Base-by-base conservation (phyloP, 1,140 invertebrate species). In the Drosophila pallidifrons region DNA sequence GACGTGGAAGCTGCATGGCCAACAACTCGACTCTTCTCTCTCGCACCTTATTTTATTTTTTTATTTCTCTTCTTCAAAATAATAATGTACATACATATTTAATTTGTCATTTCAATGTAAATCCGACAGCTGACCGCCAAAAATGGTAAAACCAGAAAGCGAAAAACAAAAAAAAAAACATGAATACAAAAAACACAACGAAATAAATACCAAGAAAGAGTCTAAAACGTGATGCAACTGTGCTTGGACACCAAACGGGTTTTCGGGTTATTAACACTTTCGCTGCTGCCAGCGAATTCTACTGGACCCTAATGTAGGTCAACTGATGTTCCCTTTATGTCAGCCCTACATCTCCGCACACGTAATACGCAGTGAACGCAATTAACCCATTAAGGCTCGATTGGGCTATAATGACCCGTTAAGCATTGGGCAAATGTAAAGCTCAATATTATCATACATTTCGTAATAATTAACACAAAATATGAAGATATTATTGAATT, bases 181-280 rank as follows among this genome's bases (percentile, higher is more conserved):
- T 5, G 41, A 6, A 25, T 11, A 13, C 7, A 7, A 35, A 30
- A 61, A 20, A 16, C 15, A 38, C 3, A 35, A 52, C 35, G 35
- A 38, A 57, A 51, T 43, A 54, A 66, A 66, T 75, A 65, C 70
- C 77, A 66, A 89, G 85, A 88, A 88, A 88, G 74, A 83, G 86
- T 89, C 85, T 89, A 79, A 88, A 89, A 69, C 52, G 73, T 89
- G 78, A 90, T 89, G 85, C 75, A 89, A 89, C 67, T 20, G 49
- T 30, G 49, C 25, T 64, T 57, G 47, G 54, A 54, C 55, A 64
- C 66, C 25, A 74, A 89, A 89, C 86, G 38, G 75, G 86, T 89
- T 89, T 89, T 28, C 54, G 63, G 81, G 86, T 81, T 89, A 79
- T 79, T 85, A 89, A 89, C 85, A 89, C 86, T 89, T 89, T 89